A percentile compares a stretch with the other conserved stretches of the same genome.
Evolutionary conservation across 1,140 invertebrate species (phyloP).

Genomic region (Prorops nasuta): DNA sequence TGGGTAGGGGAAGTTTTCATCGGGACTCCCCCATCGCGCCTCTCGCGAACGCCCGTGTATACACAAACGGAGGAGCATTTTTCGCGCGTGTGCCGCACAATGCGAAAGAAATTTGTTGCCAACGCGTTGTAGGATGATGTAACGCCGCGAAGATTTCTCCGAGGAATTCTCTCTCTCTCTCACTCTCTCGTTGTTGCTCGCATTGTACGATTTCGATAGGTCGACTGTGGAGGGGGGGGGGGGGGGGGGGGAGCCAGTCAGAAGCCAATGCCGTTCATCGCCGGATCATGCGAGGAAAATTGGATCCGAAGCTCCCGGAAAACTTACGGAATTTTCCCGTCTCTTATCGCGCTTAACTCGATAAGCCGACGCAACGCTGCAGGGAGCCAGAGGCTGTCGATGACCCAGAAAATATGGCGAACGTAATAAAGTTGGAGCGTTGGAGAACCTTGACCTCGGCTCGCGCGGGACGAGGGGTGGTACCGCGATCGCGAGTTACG

Average conservation of each 20-base stretch:
- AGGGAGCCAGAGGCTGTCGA: too few species aligned
- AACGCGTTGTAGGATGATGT: constrained; percentile 34
- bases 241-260: background rate
- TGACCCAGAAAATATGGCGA: too few species aligned
- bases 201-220: too few species aligned
- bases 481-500: background rate
- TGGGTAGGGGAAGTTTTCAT: too few species aligned
- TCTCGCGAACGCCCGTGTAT: too few species aligned
- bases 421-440: too few species aligned
- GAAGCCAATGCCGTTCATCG: background rate
- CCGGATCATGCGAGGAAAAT: constrained; percentile 26
- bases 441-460: too few species aligned
- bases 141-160: constrained; percentile 46
- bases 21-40: too few species aligned
- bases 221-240: too few species aligned
- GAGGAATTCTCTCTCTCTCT: constrained; percentile 39
- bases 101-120: constrained; percentile 47
- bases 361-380: too few species aligned
- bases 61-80: too few species aligned
- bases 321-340: background rate
- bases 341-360: background rate
- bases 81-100: constrained; percentile 35
- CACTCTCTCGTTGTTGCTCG: background rate
- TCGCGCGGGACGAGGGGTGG: background rate
- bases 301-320: constrained; percentile 13